Base-by-base conservation (phyloP, 2,888 invertebrate species). In the Therioaphis trifolii region DNA sequence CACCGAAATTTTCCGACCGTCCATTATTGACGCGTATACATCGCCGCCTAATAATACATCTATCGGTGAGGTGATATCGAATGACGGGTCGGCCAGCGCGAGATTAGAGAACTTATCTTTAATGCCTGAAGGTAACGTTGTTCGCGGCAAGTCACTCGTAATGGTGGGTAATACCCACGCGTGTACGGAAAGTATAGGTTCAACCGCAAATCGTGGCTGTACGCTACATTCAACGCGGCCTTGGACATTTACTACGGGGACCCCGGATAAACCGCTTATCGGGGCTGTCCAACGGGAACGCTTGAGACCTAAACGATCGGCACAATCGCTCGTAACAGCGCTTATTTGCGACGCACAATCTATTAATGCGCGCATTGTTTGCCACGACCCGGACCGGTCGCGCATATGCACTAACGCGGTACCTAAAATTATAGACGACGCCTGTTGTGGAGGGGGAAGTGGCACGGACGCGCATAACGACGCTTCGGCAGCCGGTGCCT, bases 341-440 rank as follows among this genome's bases (percentile, higher is more conserved):
- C 58, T 58, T 7, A 58, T 24, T 12, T 58, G 58, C 24, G 58
- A 58, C 58, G 58, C 58, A 5, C 58, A 24, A 24, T 58, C 58
- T 21, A 58, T 58, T 4, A 63, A 18, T 29, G 58, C 58, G 58
- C 58, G 58, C 61, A 61, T 61, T 12, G 61, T 61, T 27, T 61
- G 61, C 27, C 27, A 61, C 5, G 61, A 29, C 18, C 63, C 63
- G 63, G 29, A 29, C 12, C 46, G 29, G 29, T 63, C 35, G 18
- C 63, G 29, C 29, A 35, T n/a, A 18, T 63, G 63, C 29, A 63
- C 35, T 7, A 63, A 9, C 18, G 63, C 29, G 18, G 63, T 63
- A 35, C 63, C 63, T 63, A 63, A 29, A 5, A 63, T 61, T 24
- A 61, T 15, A 15, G 61, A 61, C 61, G 61, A 27, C 27, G 27